phyloP scores from a whole-genome alignment of 2,113 vertebrate genomes.

The Athene cunicularia region DNA sequence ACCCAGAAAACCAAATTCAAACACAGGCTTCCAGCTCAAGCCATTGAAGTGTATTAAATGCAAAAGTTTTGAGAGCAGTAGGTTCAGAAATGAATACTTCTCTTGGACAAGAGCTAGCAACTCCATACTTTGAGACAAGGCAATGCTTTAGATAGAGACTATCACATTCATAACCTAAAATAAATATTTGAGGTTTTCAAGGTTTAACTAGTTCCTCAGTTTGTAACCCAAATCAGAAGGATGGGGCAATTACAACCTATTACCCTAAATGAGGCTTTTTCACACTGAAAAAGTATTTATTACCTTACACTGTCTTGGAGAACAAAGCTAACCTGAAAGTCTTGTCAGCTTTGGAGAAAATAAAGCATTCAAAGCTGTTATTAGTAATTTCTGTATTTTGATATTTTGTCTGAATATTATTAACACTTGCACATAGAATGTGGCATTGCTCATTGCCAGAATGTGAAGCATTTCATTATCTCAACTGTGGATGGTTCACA shows the following conservation, averaged over 20 bases:
- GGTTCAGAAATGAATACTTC: not conserved
- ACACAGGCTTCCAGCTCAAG: not conserved
- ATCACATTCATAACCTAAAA: not conserved
- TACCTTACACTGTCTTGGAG: not conserved
- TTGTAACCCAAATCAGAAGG: not conserved
- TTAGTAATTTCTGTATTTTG: not conserved
- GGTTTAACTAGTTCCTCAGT: not conserved
- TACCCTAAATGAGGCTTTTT: not conserved
- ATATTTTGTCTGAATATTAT: not conserved
- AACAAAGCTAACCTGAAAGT: not conserved
- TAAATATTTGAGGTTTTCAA: not conserved
- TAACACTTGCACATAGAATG: not conserved
- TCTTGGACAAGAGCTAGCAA: not conserved
- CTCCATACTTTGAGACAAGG: not conserved
- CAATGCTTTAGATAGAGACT: not conserved
- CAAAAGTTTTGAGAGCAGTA: not conserved
- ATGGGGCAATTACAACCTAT: not conserved
- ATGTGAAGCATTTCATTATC: not conserved
- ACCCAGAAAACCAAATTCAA: not conserved
- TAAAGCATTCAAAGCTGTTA: not conserved
- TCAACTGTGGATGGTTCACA: not conserved
- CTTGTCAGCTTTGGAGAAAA: not conserved
- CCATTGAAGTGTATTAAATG: not conserved
- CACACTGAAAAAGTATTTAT: not conserved
- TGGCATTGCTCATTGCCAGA: not conserved